A percentile compares a stretch with the other conserved stretches of the same genome.
Evolutionary conservation across 53 echinoderm and acorn worm species (phyloP).

Genomic region (Hippasteria phrygiana): DNA sequence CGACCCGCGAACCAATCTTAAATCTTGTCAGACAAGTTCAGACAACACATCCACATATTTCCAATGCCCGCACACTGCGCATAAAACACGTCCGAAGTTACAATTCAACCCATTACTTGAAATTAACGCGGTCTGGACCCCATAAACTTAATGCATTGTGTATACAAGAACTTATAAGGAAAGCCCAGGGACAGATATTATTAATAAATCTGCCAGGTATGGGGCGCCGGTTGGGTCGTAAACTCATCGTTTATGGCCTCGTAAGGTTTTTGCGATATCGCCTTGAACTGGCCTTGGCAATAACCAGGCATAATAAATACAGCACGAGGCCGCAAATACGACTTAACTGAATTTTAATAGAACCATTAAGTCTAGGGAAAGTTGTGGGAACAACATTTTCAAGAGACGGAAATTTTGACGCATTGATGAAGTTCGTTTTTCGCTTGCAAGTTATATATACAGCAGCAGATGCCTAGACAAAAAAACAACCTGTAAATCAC

Average conservation of each 20-base stretch:
- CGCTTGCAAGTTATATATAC: neutral
- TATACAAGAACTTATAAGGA: neutral
- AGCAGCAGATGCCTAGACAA: neutral
- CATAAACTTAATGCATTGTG: constrained; percentile 18
- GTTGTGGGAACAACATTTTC: neutral
- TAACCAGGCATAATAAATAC: constrained; percentile 20
- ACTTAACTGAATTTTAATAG: constrained; percentile 4
- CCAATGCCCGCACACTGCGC: neutral
- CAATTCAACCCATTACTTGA: constrained; percentile 28
- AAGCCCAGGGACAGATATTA: constrained; percentile 22
- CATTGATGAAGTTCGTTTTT: neutral
- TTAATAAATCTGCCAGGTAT: constrained; percentile 54
- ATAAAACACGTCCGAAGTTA: constrained; percentile 15
- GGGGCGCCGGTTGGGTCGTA: constrained; percentile 54
- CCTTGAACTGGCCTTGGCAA: constrained; percentile 40
- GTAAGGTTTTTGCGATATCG: constrained; percentile 23
- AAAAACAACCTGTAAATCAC: neutral
- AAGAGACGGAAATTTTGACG: neutral
- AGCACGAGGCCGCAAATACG: neutral
- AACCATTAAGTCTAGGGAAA: neutral
- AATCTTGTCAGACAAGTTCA: constrained; percentile 35
- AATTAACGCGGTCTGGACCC: neutral
- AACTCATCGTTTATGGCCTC: constrained; percentile 40
- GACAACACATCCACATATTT: constrained; percentile 17
- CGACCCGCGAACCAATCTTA: neutral